Conservation (phyloP, 2,797 vertebrate species). For the Acanthurus tractus region DNA sequence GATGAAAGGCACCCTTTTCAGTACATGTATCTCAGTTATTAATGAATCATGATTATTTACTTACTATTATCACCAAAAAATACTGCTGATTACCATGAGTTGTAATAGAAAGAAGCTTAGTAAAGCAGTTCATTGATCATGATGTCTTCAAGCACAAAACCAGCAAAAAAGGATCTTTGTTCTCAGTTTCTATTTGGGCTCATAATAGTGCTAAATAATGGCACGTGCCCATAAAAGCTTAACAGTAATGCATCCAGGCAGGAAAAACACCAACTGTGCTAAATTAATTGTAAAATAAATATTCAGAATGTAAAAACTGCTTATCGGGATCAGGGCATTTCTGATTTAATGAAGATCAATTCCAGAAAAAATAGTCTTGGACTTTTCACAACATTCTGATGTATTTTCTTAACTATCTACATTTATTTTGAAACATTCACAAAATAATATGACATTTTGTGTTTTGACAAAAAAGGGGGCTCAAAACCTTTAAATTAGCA, state of each 20-base stretch:
- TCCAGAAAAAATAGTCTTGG: neutral
- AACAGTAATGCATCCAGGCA: neutral
- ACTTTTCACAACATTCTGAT: no score
- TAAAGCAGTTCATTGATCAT: neutral
- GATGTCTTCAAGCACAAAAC: neutral
- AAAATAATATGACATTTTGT: neutral
- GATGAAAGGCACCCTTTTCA: neutral
- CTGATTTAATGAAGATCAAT: neutral
- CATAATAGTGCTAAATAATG: neutral
- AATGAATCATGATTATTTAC: neutral
- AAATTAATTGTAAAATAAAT: slow-evolving; percentile 3
- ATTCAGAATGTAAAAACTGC: neutral
- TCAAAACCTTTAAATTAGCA: neutral
- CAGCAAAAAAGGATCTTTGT: no score
- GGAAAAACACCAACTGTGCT: neutral
- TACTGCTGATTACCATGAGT: neutral
- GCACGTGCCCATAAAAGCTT: neutral
- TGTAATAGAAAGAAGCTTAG: neutral
- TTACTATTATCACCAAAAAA: neutral
- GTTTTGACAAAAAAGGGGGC: neutral
- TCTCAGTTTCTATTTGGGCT: neutral
- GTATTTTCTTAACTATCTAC: neutral
- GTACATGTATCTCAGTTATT: neutral
- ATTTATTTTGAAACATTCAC: neutral
- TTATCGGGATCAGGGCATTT: neutral